Base-by-base conservation (phyloP, 2,797 vertebrate species). In the Australoheros facetus region DNA sequence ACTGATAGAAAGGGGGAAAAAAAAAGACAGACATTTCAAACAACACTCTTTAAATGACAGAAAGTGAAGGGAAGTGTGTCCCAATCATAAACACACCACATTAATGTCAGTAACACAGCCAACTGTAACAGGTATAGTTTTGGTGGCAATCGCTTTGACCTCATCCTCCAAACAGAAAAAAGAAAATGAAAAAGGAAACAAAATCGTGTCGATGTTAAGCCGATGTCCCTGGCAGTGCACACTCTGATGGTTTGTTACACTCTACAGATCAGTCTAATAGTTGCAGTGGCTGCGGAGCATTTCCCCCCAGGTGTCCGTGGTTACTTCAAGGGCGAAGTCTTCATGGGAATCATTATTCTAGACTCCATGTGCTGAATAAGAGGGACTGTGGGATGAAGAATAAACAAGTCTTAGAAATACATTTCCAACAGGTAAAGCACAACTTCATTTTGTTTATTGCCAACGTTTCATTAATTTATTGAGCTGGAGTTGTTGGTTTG, bases 301-400 rank as follows among this genome's bases (percentile, higher is more conserved):
- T 75, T 70, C 55, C 51, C 58, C 58, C 48, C 13, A n/a, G 26
- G 21, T 32, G 73, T 16, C 32, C 19, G 45, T 26, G 8, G 59
- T 88, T 93, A 96, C 93, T 95, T 94, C 82, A 95, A 57, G 78
- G 95, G 95, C 0, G 95, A 96, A 16, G 7, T 85, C 87, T 95
- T 95, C 92, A 95, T 91, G 42, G 95, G 95, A 85, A 96, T 96
- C 95, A 96, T 96, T 92, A 96, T 93, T 82, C 95, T 94, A 17
- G 95, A 96, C 37, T 96, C 95, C 95, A 96, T 95, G 91, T 95
- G 93, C 83, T 96, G 95, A 87, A 96, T 96, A 13, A 96, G 92
- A 78, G 95, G 95, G 83, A 96, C 95, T 96, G 90, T 42, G 14
- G 37, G 48, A 71, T 3, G 2, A 73, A 45, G 37, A 71, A 64